These are phyloP conservation scores for Actenoides lindsayi DNA, from an alignment of 2,113 vertebrate species.

Conservation along the genomic window DNA sequence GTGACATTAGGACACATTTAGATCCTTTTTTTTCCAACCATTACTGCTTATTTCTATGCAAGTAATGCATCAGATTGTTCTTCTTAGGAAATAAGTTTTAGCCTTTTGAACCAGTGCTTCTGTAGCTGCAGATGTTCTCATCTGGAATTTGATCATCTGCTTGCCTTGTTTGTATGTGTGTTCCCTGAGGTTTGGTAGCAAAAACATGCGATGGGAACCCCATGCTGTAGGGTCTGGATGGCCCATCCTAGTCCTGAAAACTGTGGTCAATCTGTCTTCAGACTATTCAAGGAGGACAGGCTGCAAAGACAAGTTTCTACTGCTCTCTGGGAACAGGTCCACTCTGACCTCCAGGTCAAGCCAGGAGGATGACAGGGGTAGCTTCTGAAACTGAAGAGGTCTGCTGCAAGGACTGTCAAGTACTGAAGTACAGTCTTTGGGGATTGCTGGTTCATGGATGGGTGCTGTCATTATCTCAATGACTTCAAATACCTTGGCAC, in stretches of 20 bases:
- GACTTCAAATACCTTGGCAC: not conserved
- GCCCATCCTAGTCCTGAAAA: not conserved
- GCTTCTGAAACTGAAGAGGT: not conserved
- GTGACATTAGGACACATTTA: not conserved
- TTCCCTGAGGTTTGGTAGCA: not conserved
- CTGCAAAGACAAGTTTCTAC: not conserved
- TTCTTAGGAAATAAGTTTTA: not conserved
- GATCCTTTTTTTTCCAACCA: not conserved
- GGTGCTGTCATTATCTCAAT: not conserved
- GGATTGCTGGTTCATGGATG: not conserved
- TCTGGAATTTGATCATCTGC: not conserved
- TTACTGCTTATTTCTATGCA: not conserved
- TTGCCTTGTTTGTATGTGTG: accelerated
- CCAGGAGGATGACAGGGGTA: not conserved
- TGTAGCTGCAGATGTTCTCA: not conserved
- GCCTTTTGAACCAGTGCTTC: not conserved
- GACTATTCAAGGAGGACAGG: not conserved
- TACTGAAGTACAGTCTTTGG: not conserved
- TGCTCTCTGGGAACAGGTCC: not conserved
- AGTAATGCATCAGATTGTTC: not conserved
- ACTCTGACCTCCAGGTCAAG: not conserved
- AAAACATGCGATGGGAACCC: not conserved
- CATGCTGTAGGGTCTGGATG: not conserved
- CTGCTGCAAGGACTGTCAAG: not conserved
- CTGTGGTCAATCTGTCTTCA: not conserved